Evolutionary conservation across 2,888 invertebrate genomes (phyloP), one percentile per base, ranked within the genome.

Genomic region (Oxyscelio sp.): DNA sequence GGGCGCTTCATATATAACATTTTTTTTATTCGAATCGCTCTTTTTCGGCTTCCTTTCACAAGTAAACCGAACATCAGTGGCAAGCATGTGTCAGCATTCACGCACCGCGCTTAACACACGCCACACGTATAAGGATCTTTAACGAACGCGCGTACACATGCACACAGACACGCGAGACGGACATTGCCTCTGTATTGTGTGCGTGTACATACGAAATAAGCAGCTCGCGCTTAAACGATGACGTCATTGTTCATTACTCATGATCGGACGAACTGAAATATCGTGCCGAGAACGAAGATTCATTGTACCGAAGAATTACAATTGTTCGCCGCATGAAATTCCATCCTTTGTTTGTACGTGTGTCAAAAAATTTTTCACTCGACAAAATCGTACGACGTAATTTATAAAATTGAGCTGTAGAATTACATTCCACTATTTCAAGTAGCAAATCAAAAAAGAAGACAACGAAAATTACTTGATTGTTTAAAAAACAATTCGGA

Each of bases 171-270:
- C 58, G 45, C 45, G 11, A 31, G 22, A 9, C 21, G 45, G 31
- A 27, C 27, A 27, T 27, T 27, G 27, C 11, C 19, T n/a, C 11
- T 13, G 85, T 80, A 66, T 71, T 52, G 63, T 71, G 78, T 87
- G 83, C 85, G 85, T 82, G 82, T 61, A 68, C 75, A 61, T 45
- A 71, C 74, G 71, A 66, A 77, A 74, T 71, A 63, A 71, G 78
- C 71, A 66, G 56, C 81, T 86, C 87, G 85, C 75, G 81, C 83
- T 89, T 86, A 81, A 87, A 89, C 82, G 87, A 84, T 86, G 66
- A 86, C 88, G 89, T 89, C 89, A 89, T 88, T 84, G 61, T 82
- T 86, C 87, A 87, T 89, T 89, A 88, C 86, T 89, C 87, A 87
- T 66, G 79, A 77, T 79, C 74, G 75, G 75, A 24, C 66, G 70